A percentile compares a stretch with the other conserved stretches of the same genome.
phyloP scores from a whole-genome alignment of 92 coral and sea anemone genomes.

The Epizoanthus ramosus region DNA sequence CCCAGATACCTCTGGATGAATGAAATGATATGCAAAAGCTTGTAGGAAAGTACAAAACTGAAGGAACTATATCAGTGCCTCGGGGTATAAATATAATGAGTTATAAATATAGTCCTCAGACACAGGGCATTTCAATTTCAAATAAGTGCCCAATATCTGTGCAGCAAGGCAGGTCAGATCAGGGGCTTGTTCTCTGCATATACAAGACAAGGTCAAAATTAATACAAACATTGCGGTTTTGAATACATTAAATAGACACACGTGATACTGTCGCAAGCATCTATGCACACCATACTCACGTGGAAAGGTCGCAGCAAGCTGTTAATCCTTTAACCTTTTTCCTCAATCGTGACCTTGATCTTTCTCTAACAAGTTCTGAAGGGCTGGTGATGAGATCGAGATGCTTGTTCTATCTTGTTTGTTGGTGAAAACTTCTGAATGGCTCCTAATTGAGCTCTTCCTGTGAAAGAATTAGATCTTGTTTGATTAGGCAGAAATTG shows the following conservation, averaged over 20 bases:
- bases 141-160: too few relatives aligned
- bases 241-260: too few relatives aligned
- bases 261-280: neutral
- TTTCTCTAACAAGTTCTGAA: neutral
- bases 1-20: neutral
- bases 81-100: too few relatives aligned
- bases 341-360: constrained; percentile 10
- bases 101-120: too few relatives aligned
- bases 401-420: neutral
- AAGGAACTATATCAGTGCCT: too few relatives aligned
- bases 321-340: constrained; percentile 11
- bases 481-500: neutral
- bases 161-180: too few relatives aligned
- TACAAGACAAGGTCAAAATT: neutral
- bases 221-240: neutral
- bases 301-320: neutral
- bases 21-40: neutral
- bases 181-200: neutral
- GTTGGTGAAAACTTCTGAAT: neutral
- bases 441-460: neutral
- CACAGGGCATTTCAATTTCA: too few relatives aligned
- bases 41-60: too few relatives aligned
- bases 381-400: neutral
- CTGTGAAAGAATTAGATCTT: neutral
- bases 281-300: neutral